A percentile compares a stretch with the other conserved stretches of the same genome.
These are phyloP conservation scores for Melanotaenia trifasciata DNA, from an alignment of 2,797 vertebrate genomes.

Conservation along the genomic window DNA sequence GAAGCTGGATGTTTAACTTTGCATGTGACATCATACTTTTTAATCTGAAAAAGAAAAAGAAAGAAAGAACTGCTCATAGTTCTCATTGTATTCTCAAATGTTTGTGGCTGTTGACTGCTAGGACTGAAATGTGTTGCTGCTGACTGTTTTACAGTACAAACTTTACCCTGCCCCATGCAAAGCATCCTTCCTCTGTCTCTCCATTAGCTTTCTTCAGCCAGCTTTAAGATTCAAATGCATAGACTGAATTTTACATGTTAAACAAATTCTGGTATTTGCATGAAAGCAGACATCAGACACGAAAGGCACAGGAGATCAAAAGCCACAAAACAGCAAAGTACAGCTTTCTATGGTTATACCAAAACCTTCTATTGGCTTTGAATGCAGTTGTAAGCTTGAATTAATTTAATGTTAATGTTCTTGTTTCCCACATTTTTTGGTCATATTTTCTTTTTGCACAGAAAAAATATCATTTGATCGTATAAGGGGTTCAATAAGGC, in stretches of 20 bases:
- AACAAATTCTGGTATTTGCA: slow-evolving; percentile 66
- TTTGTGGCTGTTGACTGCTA: not conserved
- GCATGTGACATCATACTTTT: not conserved
- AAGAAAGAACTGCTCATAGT: not conserved
- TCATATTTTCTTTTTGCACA: not conserved
- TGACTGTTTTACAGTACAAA: slow-evolving; percentile 10
- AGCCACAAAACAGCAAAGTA: not conserved
- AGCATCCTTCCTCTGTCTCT: slow-evolving; percentile 22
- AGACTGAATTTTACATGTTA: slow-evolving; percentile 63
- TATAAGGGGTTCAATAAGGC: not conserved
- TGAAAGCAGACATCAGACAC: slow-evolving; percentile 27
- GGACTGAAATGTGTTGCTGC: not conserved
- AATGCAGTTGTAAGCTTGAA: not conserved
- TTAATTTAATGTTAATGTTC: not conserved
- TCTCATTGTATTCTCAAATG: not conserved
- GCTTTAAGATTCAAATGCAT: slow-evolving; percentile 68
- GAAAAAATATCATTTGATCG: not conserved
- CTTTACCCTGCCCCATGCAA: slow-evolving; percentile 40
- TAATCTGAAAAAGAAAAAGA: not conserved
- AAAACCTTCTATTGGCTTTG: not conserved
- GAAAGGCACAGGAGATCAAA: not conserved
- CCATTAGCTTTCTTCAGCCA: slow-evolving; percentile 9
- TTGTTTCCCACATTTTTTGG: not conserved
- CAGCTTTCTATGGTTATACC: not conserved
- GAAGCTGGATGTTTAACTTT: not conserved